phyloP scores from a whole-genome alignment of 2,113 vertebrate species.

The Columba janthina region DNA sequence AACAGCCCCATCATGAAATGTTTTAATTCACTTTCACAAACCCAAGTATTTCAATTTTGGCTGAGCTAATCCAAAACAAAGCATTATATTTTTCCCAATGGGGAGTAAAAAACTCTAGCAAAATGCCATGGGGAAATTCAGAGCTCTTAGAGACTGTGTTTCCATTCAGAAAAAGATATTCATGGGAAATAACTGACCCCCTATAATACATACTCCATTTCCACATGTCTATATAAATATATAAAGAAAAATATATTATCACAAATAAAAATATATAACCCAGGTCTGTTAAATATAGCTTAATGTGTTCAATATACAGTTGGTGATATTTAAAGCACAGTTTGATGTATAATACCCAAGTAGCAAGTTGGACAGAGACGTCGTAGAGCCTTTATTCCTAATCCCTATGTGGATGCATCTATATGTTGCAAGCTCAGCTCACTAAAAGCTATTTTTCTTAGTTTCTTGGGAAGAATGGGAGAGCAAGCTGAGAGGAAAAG shows the following conservation, averaged over 20 bases:
- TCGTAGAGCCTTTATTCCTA: neutral
- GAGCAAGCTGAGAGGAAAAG: neutral
- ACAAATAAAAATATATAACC: neutral
- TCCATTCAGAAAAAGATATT: slow-evolving; percentile 55
- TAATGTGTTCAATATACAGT: neutral
- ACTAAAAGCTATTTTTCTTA: neutral
- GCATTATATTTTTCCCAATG: slow-evolving; percentile 61
- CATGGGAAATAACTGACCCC: slow-evolving; percentile 58
- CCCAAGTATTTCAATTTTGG: slow-evolving; percentile 54
- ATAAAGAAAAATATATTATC: neutral
- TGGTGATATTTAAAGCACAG: neutral
- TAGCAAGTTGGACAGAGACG: neutral
- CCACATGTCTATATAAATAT: neutral
- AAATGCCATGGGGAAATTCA: slow-evolving; percentile 48
- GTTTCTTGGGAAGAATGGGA: neutral
- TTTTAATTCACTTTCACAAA: slow-evolving; percentile 60
- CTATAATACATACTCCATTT: slow-evolving; percentile 28
- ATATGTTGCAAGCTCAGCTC: neutral
- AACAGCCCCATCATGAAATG: slow-evolving; percentile 7
- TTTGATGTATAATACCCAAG: neutral
- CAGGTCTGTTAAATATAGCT: neutral
- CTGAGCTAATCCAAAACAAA: slow-evolving; percentile 55
- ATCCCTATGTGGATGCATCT: neutral
- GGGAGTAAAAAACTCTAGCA: slow-evolving; percentile 19
- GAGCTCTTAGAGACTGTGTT: neutral